Evolutionary conservation across 2,888 invertebrate genomes (phyloP), one percentile per base, ranked within the genome.

Genomic region (Lottia scabra): DNA sequence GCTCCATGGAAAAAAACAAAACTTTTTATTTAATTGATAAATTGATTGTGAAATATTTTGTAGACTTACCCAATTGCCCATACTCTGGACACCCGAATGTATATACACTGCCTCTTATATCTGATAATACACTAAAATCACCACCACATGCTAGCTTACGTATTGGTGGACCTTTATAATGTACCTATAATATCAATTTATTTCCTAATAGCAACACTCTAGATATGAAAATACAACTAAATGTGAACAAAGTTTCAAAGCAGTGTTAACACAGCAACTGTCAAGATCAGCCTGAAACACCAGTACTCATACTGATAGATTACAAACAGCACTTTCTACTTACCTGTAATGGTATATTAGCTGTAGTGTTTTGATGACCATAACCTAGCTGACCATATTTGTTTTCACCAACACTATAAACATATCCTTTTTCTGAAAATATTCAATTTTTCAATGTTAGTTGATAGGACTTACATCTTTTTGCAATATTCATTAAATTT

Each of bases 21-120:
- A n/a, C n/a, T n/a, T n/a, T n/a, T n/a, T n/a, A n/a, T n/a, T n/a
- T n/a, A n/a, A n/a, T n/a, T n/a, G 30, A 30, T 5, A 30, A 30
- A 30, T 5, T 30, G 30, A 30, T 30, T 6, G 8, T 38, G 38
- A 38, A 6, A 38, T 8, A 6, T 38, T 8, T 38, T 45, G 43
- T 12, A 26, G 10, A 70, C 81, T 79, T 80, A 89, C 90, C 96
- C 66, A 97, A 89, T 84, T 96, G 97, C 0, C 98, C 98, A 87
- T 95, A 96, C 85, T 98, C 97, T 0, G 98, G 97, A 82, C 95
- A 92, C 0, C 98, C 98, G 87, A 97, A 97, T 0, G 96, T 95
- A 88, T 96, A 95, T 67, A 97, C 90, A 72, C 94, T 94, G 3
- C 97, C 97, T 84, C 95, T 94, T 78, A 95, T 93, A 89, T 97